Conservation (phyloP, 2,888 invertebrate genomes). For the Neoaliturus tenellus region DNA sequence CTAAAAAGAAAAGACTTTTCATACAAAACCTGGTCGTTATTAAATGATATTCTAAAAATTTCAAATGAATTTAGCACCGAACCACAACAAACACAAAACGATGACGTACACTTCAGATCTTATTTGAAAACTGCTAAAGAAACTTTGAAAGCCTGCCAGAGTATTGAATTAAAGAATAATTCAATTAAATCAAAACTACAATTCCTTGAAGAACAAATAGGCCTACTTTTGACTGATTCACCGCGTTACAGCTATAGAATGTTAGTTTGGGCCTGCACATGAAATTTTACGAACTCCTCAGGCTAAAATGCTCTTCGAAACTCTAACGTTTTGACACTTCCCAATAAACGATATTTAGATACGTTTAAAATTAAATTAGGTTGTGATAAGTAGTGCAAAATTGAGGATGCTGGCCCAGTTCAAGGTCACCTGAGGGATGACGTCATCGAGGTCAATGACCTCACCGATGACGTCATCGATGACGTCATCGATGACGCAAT, state of each 20-base stretch:
- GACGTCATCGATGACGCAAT: no score
- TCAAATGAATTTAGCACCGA: constrained; percentile 7
- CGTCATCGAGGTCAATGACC: no score
- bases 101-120: not conserved
- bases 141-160: not conserved
- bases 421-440: no score
- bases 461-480: no score
- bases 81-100: constrained; percentile 6
- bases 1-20: not conserved
- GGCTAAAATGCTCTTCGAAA: not conserved
- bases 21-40: constrained; percentile 22
- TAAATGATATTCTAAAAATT: constrained; percentile 5
- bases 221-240: not conserved
- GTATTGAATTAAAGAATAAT: not conserved
- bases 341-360: constrained; percentile 7
- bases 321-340: constrained; percentile 7
- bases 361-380: constrained; percentile 28
- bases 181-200: not conserved
- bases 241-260: not conserved
- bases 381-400: no score
- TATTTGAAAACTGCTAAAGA: not conserved
- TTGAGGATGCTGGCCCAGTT: no score
- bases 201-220: not conserved
- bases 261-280: not conserved
- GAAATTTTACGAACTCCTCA: not conserved